phyloP scores from a whole-genome alignment of 2,888 invertebrate species.

The Hyalella azteca region DNA sequence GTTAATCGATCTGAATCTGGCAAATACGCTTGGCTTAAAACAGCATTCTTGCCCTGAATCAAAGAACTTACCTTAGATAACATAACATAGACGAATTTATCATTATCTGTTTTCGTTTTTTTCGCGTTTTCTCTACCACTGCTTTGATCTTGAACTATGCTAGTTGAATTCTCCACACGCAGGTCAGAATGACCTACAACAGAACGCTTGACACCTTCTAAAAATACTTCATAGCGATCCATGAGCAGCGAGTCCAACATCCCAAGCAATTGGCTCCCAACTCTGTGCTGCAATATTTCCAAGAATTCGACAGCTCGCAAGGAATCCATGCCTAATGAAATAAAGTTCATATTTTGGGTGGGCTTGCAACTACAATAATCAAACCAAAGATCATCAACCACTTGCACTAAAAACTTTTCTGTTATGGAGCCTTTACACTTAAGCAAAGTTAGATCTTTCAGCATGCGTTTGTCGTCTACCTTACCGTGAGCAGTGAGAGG shows the following conservation, averaged over 20 bases:
- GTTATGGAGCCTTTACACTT: background rate
- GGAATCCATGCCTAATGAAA: constrained; percentile 45
- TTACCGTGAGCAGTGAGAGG: constrained; percentile 76
- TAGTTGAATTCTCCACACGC: background rate
- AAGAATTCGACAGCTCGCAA: constrained; percentile 43
- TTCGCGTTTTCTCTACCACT: background rate
- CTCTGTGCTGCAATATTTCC: constrained; percentile 24
- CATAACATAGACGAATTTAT: background rate
- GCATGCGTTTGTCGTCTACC: constrained; percentile 66
- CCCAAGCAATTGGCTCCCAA: constrained; percentile 29
- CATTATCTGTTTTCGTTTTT: background rate
- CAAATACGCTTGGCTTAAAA: background rate
- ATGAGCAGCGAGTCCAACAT: constrained; percentile 23
- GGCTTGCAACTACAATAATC: background rate
- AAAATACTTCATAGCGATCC: background rate
- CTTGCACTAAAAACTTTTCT: background rate
- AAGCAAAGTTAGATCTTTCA: background rate
- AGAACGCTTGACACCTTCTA: background rate
- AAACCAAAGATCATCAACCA: constrained; percentile 35
- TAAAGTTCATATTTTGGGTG: constrained; percentile 33
- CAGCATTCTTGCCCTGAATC: background rate
- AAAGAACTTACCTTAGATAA: constrained; percentile 29
- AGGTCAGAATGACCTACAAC: no score
- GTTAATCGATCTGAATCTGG: background rate
- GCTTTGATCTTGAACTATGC: background rate